A percentile compares a stretch with the other conserved stretches of the same genome.
These are phyloP conservation scores for Seira ritae DNA, from an alignment of 2,888 invertebrate genomes.

Conservation along the genomic window DNA sequence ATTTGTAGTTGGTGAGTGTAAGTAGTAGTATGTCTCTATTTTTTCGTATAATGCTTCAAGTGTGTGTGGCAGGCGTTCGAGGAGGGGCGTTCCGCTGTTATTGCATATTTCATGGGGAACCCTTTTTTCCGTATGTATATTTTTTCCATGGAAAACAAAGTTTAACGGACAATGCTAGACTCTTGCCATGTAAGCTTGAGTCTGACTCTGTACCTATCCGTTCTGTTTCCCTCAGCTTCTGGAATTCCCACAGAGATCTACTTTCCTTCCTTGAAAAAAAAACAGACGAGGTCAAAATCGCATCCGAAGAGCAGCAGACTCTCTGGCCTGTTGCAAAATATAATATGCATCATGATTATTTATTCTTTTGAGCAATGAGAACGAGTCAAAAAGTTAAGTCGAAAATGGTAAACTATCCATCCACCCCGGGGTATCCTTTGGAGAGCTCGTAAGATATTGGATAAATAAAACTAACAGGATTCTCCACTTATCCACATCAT, in stretches of 20 bases:
- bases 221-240: neutral
- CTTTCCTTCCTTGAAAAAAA: neutral
- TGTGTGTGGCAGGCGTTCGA: slow-evolving; percentile 7
- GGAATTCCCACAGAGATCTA: slow-evolving; percentile 1
- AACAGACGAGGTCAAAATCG: neutral
- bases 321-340: neutral
- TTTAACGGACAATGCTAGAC: too few relatives aligned
- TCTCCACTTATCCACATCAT: neutral
- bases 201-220: neutral
- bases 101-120: slow-evolving; percentile 4
- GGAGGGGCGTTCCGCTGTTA: neutral
- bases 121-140: neutral
- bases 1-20: neutral
- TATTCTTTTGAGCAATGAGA: slow-evolving; percentile 23
- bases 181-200: neutral
- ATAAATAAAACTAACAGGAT: neutral
- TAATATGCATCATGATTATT: neutral
- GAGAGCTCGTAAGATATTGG: neutral
- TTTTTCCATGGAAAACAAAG: too few relatives aligned
- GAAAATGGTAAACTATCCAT: slow-evolving; percentile 32
- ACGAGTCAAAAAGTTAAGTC: slow-evolving; percentile 22
- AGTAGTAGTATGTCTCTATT: neutral
- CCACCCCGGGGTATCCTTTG: neutral
- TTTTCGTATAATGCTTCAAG: neutral
- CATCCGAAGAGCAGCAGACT: neutral